Evolutionary conservation across 2,113 vertebrate species (phyloP).

Genomic region (Vulpes vulpes): DNA sequence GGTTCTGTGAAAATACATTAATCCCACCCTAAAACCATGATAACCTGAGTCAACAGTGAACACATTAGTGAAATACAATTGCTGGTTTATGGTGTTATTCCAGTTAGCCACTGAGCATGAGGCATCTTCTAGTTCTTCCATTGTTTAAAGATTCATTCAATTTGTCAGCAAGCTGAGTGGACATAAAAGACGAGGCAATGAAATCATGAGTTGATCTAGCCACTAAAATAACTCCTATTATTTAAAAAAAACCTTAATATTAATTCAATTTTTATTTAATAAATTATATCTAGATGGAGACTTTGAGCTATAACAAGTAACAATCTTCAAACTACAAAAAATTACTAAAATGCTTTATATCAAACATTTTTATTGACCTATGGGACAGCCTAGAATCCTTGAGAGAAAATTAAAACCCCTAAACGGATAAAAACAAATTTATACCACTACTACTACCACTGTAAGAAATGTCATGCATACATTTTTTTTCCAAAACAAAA

Average conservation of each 20-base stretch:
- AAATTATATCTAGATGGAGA: background rate
- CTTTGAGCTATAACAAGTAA: background rate
- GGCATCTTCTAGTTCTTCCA: constrained; percentile 52
- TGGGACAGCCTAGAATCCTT: background rate
- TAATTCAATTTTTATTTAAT: constrained; percentile 24
- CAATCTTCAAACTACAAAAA: background rate
- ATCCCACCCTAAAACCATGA: background rate
- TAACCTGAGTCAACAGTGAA: constrained; percentile 63
- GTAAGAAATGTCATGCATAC: background rate
- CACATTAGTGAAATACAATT: constrained; percentile 44
- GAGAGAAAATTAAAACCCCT: background rate
- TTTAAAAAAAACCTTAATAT: background rate
- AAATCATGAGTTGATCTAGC: constrained; percentile 16
- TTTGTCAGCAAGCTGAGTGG: constrained; percentile 51
- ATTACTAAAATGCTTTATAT: background rate
- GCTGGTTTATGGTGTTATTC: background rate
- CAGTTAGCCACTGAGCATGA: constrained; percentile 46
- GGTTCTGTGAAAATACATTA: constrained; percentile 40
- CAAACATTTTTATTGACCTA: background rate
- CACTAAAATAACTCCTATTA: background rate
- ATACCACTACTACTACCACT: background rate
- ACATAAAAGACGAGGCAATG: constrained; percentile 54
- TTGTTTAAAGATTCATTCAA: constrained; percentile 58
- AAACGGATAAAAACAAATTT: background rate
- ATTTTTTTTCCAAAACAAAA: background rate